Base-by-base conservation (phyloP, 2,888 invertebrate genomes). In the Blastobasis lacticolella region DNA sequence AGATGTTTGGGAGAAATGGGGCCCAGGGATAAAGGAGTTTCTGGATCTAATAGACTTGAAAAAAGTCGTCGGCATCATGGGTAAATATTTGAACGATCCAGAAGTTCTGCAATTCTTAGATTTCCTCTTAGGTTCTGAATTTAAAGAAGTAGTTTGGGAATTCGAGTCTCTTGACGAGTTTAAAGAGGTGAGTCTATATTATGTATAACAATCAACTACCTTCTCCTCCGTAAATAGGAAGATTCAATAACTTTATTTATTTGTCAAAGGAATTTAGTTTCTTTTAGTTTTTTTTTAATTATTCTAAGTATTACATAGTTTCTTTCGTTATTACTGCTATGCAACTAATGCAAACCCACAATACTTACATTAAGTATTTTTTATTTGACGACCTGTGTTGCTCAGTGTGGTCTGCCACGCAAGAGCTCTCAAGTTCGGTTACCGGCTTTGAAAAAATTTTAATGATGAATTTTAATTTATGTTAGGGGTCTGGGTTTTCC, bases 111-210 rank as follows among this genome's bases (percentile, higher is more conserved):
- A 59, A 10, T 73, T 75, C 49, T 10, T 69, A 0, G 56, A 55
- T 8, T 72, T 75, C 46, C 9, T 72, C 5, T 40, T 64, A 0
- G 67, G 73, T 49, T 57, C 64, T 0, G 55, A 71, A 43, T 69
- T 74, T 50, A 62, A 64, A 48, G 56, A 69, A 38, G 45, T 69
- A 1, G 44, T 73, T 37, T 57, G 55, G 56, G 67, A 73, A 10
- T 63, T 73, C 46, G 69, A 73, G 55, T 57, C 62, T 10, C 60
- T 72, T 43, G 58, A 60, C 5, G 73, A 74, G 55, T 73, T 73
- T 58, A 67, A 67, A 55, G 71, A 74, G 73, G 75, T 75, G 58
- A 61, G 58, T 40, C 4, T 40, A 9, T 40, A 8, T 23, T 23
- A 23, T 23, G 23, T 3, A 23, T 23, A 23, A 23, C 23, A 23